Base-by-base conservation (phyloP, 2,888 invertebrate species). In the Polydrusus cervinus region DNA sequence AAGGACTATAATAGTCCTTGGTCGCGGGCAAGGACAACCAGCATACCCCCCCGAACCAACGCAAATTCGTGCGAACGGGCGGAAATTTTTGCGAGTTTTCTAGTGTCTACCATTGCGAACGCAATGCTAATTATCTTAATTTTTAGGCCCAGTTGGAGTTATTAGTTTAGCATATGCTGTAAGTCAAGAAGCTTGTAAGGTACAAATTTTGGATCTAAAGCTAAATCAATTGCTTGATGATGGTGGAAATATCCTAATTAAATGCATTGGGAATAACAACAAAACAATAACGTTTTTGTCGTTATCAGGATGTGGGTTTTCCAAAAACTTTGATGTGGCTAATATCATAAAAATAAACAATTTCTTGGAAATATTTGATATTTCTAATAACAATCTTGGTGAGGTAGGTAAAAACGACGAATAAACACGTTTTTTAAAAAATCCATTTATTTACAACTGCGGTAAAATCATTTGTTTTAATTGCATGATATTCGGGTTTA, bases 361-460 rank as follows among this genome's bases (percentile, higher is more conserved):
- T 9, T 81, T 78, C 34, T 78, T 87, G 62, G 79, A 83, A 74
- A 71, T 78, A 61, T 72, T 86, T n/a, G 84, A 86, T 80, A 75
- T 86, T 62, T 83, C 84, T 72, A 86, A 85, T 78, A 87, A 87
- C 79, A 55, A 79, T 16, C 74, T 86, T 49, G 87, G 87, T n/a
- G 85, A 87, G 81, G 89, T 85, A 79, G 80, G 81, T 5, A 51
- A 49, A 45, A 53, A 40, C 16, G 3, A 10, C 0, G 3, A 14
- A 20, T 13, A 45, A 45, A n/a, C n/a, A 45, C n/a, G n/a, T 30
- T 30, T 30, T 30, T 30, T 30, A 30, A 30, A n/a, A n/a, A n/a
- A n/a, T n/a, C n/a, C n/a, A n/a, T n/a, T n/a, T n/a, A n/a, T n/a
- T n/a, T n/a, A n/a, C n/a, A n/a, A n/a, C n/a, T n/a, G n/a, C n/a